Conservation (phyloP, 1,140 invertebrate genomes). For the Temnothorax longispinosus region DNA sequence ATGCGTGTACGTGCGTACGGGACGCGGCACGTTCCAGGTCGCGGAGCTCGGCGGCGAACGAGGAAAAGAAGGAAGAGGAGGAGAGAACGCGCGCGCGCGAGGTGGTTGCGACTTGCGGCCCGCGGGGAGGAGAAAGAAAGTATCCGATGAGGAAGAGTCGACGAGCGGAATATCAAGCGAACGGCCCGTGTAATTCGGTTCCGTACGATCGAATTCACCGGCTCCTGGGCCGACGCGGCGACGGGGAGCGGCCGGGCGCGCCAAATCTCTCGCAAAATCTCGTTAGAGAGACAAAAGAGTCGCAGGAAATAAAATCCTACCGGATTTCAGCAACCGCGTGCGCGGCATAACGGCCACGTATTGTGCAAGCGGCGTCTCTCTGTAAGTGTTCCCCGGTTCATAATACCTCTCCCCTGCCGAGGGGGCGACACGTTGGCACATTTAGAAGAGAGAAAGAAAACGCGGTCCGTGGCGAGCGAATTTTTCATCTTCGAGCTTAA, state of each 20-base stretch:
- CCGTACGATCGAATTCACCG: conserved; percentile 75
- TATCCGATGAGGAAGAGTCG: conserved; percentile 42
- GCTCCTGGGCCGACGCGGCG: not conserved
- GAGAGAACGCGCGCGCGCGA: not conserved
- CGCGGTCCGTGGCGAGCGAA: not conserved
- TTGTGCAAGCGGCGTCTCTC: conserved; percentile 43
- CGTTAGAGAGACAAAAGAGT: conserved; percentile 70
- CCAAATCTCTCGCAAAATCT: conserved; percentile 81
- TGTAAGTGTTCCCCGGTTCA: conserved; percentile 15
- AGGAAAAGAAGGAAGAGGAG: conserved; percentile 6
- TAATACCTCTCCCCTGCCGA: not conserved
- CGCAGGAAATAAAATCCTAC: conserved; percentile 59
- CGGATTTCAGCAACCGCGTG: conserved; percentile 49
- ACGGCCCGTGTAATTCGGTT: conserved; percentile 81
- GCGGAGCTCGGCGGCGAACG: not conserved
- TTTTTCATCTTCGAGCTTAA: not conserved
- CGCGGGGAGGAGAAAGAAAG: conserved; percentile 21
- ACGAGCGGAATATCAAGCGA: conserved; percentile 70
- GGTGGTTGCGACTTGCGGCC: not conserved
- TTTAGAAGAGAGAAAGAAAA: not conserved
- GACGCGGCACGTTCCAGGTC: conserved; percentile 27
- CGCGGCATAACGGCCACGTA: not conserved
- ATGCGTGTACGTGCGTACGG: conserved; percentile 50
- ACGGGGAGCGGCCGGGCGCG: conserved; percentile 57
- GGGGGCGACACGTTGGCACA: too few relatives aligned